Base-by-base conservation (phyloP, 2,113 vertebrate genomes). In the Colistium nudipinnis region DNA sequence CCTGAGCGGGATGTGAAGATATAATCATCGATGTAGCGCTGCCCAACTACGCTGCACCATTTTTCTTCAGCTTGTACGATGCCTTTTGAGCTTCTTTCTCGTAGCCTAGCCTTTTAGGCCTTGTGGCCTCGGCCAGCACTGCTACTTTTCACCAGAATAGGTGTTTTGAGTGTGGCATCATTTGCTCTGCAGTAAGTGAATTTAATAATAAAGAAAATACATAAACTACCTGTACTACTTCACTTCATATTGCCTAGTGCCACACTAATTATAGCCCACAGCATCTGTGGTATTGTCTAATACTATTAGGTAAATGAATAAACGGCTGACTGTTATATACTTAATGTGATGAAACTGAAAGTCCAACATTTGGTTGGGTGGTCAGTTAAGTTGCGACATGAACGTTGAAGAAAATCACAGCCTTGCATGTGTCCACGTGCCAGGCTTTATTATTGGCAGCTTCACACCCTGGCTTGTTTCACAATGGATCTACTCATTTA, bases 1-100 rank as follows among this genome's bases (percentile, higher is more conserved):
- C 22, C 73, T 39, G 56, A 67, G 56, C 56, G 57, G 56, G 44
- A 71, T 62, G 56, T 59, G 28, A 54, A 83, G 68, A 71, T 80
- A 44, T 72, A 60, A 83, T 78, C 56, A 20, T 45, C 19, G 36
- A 6, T 14, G 36, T 38, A 3, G 13, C 7, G 36, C 36, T 38
- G 36, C 36, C 7, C 36, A 6, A 38, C 43, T 10, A 45, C 17
- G 43, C 7, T 7, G n/a, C 43, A 3, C n/a, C 16, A 7, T 17
- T 43, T 43, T 9, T 43, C 2, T 43, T 9, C 43, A 22, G 43
- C 17, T 45, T 45, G 19, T 45, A 45, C 43, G 22, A 45, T 45
- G n/a, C 8, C 43, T 20, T 8, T 17, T 41, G 39, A 8, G 39
- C 39, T 41, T 7, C 6, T 14, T 44, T 19, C 20, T 44, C n/a